Percentiles rank a stretch among this genome's conserved stretches.
Evolutionary conservation across 1,140 invertebrate genomes (phyloP).

Genomic region (Rhagoletis zephyria): DNA sequence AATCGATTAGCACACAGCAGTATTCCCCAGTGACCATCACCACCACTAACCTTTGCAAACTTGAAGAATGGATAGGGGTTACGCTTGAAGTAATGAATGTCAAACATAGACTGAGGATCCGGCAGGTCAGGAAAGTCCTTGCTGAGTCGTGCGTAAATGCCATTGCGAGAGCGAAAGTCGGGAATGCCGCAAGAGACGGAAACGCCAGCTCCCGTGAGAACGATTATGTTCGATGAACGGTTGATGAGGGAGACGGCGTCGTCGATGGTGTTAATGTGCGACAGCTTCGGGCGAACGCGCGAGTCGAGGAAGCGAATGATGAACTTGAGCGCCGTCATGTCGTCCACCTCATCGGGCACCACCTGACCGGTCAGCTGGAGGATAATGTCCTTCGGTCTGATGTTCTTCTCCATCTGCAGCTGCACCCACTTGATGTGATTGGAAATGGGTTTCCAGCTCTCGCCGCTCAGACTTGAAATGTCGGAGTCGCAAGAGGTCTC

Average conservation of each 20-base stretch:
- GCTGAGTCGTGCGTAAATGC: slow-evolving; percentile 90
- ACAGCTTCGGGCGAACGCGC: slow-evolving; percentile 83
- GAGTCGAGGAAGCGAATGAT: no score
- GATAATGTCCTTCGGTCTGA: no score
- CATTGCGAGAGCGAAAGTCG: slow-evolving; percentile 93
- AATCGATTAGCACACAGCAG: no score
- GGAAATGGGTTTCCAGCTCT: slow-evolving; percentile 76
- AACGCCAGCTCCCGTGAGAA: slow-evolving; percentile 95
- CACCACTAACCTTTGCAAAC: no score
- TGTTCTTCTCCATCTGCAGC: no score
- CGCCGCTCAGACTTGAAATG: slow-evolving; percentile 79
- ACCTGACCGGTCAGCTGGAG: slow-evolving; percentile 77
- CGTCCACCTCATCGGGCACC: slow-evolving; percentile 80
- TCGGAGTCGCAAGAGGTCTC: slow-evolving; percentile 79
- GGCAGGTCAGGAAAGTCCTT: slow-evolving; percentile 90
- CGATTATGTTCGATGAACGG: slow-evolving; percentile 85
- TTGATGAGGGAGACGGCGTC: slow-evolving; percentile 83
- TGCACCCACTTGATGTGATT: slow-evolving; percentile 77
- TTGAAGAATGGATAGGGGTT: slow-evolving; percentile 93
- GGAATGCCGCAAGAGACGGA: slow-evolving; percentile 97
- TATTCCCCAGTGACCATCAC: no score
- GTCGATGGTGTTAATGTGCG: slow-evolving; percentile 83
- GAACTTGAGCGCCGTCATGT: slow-evolving; percentile 79
- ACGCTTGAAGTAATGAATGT: slow-evolving; percentile 88
- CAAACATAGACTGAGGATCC: slow-evolving; percentile 93